Conservation (phyloP, 2,888 invertebrate species). For the Drosophila paucipuncta region DNA sequence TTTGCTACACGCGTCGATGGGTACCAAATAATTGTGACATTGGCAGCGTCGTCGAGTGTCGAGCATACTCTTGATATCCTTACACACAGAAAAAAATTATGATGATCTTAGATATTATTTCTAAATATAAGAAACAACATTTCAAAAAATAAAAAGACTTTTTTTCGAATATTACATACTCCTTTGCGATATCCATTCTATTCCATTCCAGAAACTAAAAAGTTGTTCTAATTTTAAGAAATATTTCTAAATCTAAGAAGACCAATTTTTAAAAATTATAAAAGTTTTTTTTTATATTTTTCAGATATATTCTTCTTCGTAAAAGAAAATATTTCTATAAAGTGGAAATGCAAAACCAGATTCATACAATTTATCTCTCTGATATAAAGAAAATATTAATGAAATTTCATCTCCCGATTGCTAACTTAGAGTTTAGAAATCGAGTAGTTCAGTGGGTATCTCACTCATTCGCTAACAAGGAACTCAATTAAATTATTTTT, state of each 20-base stretch:
- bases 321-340: background rate
- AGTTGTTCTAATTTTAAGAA: background rate
- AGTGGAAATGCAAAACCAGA: background rate
- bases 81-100: constrained; percentile 8
- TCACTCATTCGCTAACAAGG: background rate
- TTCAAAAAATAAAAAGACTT: background rate
- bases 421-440: background rate
- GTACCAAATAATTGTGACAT: constrained; percentile 79
- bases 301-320: background rate
- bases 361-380: no score
- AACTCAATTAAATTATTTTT: no score
- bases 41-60: constrained; percentile 68
- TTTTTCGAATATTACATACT: no score
- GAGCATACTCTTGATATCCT: constrained; percentile 59
- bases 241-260: background rate
- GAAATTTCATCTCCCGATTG: background rate
- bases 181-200: background rate
- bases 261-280: background rate
- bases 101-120: background rate
- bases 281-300: no score
- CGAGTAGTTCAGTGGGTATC: background rate
- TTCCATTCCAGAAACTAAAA: background rate
- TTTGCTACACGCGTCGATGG: constrained; percentile 12
- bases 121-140: background rate
- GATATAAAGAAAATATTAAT: background rate